Base-by-base conservation (phyloP, 2,888 invertebrate species). In the Clanis bilineata region DNA sequence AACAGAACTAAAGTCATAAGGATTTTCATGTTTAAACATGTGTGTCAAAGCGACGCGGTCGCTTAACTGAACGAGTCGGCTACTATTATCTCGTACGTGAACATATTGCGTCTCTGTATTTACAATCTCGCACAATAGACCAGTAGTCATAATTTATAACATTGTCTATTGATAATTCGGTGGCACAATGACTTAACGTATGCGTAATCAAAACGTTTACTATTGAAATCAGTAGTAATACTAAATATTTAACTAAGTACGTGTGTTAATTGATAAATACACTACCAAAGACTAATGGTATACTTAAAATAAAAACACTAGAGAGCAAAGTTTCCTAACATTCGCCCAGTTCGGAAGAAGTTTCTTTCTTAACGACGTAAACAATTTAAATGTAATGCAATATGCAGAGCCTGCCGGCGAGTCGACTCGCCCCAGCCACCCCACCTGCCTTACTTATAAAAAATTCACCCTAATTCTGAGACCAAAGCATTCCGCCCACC, bases 311-410 rank as follows among this genome's bases (percentile, higher is more conserved):
- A 76, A 77, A 79, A 76, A 79, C 70, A 79, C 77, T 66, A 62
- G 67, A 67, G 70, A 68, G 57, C 60, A 68, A 84, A 83, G 72
- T 85, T 82, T 68, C 72, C 65, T 68, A 73, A 69, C 71, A 76
- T 73, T 71, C 77, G 79, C 77, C 76, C 76, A 79, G 80, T 84
- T 86, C 66, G 71, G 69, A 67, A 68, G 72, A 88, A 90, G 76
- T 90, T 90, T 85, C 82, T 86, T 87, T 87, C 88, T 87, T 90
- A 90, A 90, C 88, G 90, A 90, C 90, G 88, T 90, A 89, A 90
- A 90, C 88, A 90, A 90, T 90, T 90, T 90, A 88, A 89, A 88
- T 85, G 85, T 90, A 89, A 90, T 90, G 86, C 86, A 90, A 90
- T 86, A 90, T 90, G 89, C 89, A 89, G 84, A 79, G 77, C 75